Conservation (phyloP, 2,113 vertebrate genomes). For the Scalopus aquaticus region DNA sequence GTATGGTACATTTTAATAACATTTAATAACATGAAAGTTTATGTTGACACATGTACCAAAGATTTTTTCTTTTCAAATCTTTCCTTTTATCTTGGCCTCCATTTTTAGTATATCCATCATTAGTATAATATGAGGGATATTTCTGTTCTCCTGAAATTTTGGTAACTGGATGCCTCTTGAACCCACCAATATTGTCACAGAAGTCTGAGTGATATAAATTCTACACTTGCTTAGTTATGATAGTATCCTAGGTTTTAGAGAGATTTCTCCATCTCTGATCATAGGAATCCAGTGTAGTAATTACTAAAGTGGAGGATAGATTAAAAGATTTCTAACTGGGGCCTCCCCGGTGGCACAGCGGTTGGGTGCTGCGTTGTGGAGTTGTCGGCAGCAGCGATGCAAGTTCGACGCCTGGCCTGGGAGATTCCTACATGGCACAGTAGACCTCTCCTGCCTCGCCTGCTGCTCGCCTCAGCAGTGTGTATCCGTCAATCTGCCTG, state of each 20-base stretch:
- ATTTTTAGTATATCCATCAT: too few relatives aligned
- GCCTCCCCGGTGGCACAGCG: too few relatives aligned
- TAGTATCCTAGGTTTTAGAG: neutral
- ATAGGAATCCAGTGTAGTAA: neutral
- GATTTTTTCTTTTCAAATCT: neutral
- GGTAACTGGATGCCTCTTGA: neutral
- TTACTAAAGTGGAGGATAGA: neutral
- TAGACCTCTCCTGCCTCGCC: too few relatives aligned
- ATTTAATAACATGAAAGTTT: neutral
- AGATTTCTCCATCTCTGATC: neutral
- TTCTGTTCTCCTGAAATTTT: constrained; percentile 22
- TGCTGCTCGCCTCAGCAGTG: too few relatives aligned
- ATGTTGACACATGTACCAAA: neutral
- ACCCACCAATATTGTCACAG: neutral
- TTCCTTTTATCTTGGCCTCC: neutral
- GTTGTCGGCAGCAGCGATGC: too few relatives aligned
- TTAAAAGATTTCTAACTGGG: neutral
- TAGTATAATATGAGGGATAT: too few relatives aligned
- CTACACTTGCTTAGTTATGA: neutral
- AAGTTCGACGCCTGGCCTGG: too few relatives aligned
- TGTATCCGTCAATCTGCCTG: too few relatives aligned
- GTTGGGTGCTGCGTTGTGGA: too few relatives aligned
- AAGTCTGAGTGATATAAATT: constrained; percentile 28
- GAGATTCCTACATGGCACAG: too few relatives aligned
- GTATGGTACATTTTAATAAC: neutral